Conservation (phyloP, 2,888 invertebrate species). For the Gerosis bhagava region DNA sequence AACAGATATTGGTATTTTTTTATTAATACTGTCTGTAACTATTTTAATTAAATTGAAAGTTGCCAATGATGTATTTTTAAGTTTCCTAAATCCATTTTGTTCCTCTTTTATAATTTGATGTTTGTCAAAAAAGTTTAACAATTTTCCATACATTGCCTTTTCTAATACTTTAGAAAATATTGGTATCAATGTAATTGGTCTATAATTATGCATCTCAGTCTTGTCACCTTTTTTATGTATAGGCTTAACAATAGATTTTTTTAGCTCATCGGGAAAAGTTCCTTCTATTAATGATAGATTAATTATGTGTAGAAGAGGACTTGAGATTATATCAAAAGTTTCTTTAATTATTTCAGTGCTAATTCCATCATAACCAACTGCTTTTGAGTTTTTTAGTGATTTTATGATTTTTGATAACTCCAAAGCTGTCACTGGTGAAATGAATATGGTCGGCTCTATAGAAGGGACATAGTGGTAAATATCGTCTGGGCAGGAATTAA, state of each 20-base stretch:
- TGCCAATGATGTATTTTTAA: background rate
- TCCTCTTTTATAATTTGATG: background rate
- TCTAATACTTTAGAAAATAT: too few species aligned
- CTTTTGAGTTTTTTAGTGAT: background rate
- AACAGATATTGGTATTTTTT: background rate
- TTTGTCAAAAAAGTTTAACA: background rate
- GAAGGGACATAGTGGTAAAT: background rate
- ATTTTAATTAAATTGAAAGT: background rate
- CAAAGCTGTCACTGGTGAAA: background rate
- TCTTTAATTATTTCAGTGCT: background rate
- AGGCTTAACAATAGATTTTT: background rate
- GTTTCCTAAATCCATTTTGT: slow-evolving; percentile 1
- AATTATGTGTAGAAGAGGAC: background rate
- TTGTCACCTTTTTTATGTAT: background rate
- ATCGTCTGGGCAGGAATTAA: background rate
- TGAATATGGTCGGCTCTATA: background rate
- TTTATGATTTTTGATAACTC: background rate
- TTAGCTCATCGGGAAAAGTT: background rate
- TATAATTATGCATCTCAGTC: background rate
- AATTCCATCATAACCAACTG: background rate
- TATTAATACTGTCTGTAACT: background rate
- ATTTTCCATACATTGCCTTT: too few species aligned
- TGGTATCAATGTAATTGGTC: background rate
- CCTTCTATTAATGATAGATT: background rate
- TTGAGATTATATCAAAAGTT: background rate